Conservation (phyloP, 2,888 invertebrate species). For the Panorpa germanica region DNA sequence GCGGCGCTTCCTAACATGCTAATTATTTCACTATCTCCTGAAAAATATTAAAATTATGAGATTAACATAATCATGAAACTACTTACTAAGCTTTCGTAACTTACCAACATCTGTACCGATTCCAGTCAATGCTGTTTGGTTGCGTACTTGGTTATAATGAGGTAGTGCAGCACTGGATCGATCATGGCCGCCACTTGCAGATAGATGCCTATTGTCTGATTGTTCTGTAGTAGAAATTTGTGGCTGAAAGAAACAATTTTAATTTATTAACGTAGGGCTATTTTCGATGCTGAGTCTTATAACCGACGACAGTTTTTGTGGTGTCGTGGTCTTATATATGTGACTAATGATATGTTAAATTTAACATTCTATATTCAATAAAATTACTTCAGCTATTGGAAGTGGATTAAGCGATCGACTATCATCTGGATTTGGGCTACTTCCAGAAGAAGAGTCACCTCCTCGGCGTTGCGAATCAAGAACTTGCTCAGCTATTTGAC, state of each 20-base stretch:
- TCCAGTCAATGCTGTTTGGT: slow-evolving; percentile 22
- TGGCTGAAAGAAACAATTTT: no score
- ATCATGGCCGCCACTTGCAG: no score
- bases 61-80: not conserved
- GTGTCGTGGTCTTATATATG: slow-evolving; percentile 2
- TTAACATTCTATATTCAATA: slow-evolving; percentile 1
- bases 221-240: no score
- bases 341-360: slow-evolving; percentile 1
- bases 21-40: slow-evolving; percentile 34
- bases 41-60: not conserved
- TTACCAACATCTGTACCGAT: slow-evolving; percentile 17
- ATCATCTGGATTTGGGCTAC: slow-evolving; percentile 26
- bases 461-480: slow-evolving; percentile 34
- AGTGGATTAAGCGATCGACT: slow-evolving; percentile 1
- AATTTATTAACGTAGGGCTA: no score
- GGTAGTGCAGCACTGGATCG: slow-evolving; percentile 13
- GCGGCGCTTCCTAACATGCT: slow-evolving; percentile 32
- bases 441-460: slow-evolving; percentile 29
- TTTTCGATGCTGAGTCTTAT: slow-evolving; percentile 19
- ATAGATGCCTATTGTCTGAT: no score
- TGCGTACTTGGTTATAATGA: slow-evolving; percentile 17
- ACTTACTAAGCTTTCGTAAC: slow-evolving; percentile 1
- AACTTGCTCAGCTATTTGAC: slow-evolving; percentile 66
- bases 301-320: slow-evolving; percentile 16
- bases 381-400: slow-evolving; percentile 1